phyloP scores from a whole-genome alignment of 2,888 invertebrate genomes.

The Cetonia aurata region DNA sequence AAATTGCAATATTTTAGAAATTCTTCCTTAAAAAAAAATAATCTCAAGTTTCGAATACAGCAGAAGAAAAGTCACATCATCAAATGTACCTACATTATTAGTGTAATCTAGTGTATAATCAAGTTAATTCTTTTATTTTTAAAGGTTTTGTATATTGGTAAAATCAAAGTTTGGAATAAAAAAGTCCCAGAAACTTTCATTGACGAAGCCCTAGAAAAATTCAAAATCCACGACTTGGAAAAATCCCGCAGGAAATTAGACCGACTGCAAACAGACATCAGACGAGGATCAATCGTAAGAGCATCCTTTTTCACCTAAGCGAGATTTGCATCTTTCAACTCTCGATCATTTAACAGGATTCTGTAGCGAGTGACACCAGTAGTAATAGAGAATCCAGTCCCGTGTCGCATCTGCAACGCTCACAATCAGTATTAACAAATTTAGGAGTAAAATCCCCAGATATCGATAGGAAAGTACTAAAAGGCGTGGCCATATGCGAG shows the following conservation, averaged over 20 bases:
- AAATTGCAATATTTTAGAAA: too few relatives aligned
- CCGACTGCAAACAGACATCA: slow-evolving; percentile 61
- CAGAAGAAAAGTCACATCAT: too few relatives aligned
- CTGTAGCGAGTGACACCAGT: slow-evolving; percentile 35
- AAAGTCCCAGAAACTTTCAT: slow-evolving; percentile 90
- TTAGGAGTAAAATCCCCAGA: slow-evolving; percentile 54
- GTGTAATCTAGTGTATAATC: too few relatives aligned
- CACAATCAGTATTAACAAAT: slow-evolving; percentile 52
- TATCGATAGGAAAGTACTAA: slow-evolving; percentile 52
- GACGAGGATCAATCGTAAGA: slow-evolving; percentile 65
- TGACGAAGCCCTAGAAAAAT: slow-evolving; percentile 90
- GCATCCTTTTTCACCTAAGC: not conserved
- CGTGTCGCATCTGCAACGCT: slow-evolving; percentile 50
- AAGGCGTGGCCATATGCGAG: slow-evolving; percentile 40
- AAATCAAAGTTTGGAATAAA: slow-evolving; percentile 88
- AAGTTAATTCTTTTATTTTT: slow-evolving; percentile 48
- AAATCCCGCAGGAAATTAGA: slow-evolving; percentile 67
- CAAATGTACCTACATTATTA: too few relatives aligned
- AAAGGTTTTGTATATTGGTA: slow-evolving; percentile 91
- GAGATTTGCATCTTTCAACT: slow-evolving; percentile 7
- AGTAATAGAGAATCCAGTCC: slow-evolving; percentile 29
- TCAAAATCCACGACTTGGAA: slow-evolving; percentile 83
- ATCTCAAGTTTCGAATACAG: too few relatives aligned
- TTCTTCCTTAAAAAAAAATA: too few relatives aligned
- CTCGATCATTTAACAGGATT: slow-evolving; percentile 42